A percentile compares a stretch with the other conserved stretches of the same genome.
Conservation (phyloP, 2,797 vertebrate genomes). For the Scolopax bukidnonensis region DNA sequence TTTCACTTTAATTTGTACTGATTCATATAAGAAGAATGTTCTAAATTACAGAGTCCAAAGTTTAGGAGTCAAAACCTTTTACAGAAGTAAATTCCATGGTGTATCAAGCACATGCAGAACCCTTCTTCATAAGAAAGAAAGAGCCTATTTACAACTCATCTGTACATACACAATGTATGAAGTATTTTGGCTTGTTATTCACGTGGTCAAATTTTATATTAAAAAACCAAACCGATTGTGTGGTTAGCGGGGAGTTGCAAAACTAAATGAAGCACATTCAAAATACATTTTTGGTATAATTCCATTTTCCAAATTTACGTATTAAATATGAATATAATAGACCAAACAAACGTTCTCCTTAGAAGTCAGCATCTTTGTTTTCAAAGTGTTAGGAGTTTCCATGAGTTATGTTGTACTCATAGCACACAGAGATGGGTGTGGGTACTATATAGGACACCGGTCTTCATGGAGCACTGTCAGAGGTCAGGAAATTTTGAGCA, state of each 20-base stretch:
- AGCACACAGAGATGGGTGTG: neutral
- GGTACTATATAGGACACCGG: neutral
- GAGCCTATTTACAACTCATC: neutral
- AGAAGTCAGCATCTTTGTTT: slow-evolving; percentile 33
- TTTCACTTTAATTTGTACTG: neutral
- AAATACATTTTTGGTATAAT: slow-evolving; percentile 51
- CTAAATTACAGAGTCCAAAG: neutral
- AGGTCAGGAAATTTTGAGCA: neutral
- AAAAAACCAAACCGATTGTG: neutral
- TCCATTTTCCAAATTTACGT: slow-evolving; percentile 39
- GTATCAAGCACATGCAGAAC: neutral
- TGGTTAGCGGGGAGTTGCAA: slow-evolving; percentile 65
- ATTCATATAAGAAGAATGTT: neutral
- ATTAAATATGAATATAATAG: slow-evolving; percentile 43
- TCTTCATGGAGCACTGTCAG: neutral
- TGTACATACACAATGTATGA: neutral
- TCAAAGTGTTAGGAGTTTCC: slow-evolving; percentile 9
- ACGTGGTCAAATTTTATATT: slow-evolving; percentile 43
- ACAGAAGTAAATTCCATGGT: neutral
- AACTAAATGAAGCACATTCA: slow-evolving; percentile 45
- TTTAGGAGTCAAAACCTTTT: neutral
- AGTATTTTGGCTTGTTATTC: slow-evolving; percentile 40
- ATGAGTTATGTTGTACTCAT: neutral
- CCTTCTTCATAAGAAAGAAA: neutral
- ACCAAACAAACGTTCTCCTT: neutral